Percentiles rank a stretch among this genome's conserved stretches.
Evolutionary conservation across 2,888 invertebrate species (phyloP).

Genomic region (Eupithecia vulgata): DNA sequence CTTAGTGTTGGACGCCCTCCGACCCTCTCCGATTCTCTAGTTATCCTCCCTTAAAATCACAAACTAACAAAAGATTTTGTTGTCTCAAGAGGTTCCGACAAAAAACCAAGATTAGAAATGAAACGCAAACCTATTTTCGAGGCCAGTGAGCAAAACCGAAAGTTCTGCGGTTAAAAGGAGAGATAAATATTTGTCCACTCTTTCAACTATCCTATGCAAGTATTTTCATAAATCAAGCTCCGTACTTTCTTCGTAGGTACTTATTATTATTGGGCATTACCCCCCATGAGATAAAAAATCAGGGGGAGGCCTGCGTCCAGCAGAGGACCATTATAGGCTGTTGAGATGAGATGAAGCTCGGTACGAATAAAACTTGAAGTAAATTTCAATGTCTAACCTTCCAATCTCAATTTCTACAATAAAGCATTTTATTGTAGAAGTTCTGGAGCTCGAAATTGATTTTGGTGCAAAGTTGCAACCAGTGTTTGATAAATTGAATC

Average conservation of each 20-base stretch:
- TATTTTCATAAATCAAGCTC: not conserved
- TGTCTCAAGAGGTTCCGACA: not conserved
- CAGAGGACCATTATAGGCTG: too few relatives aligned
- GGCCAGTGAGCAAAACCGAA: not conserved
- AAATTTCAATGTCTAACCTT: not conserved
- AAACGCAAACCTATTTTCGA: not conserved
- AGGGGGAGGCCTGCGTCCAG: too few relatives aligned
- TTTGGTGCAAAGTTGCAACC: constrained; percentile 12
- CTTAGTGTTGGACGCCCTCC: too few relatives aligned
- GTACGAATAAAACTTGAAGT: not conserved
- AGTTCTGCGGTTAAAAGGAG: not conserved
- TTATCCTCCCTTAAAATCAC: too few relatives aligned
- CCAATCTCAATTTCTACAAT: not conserved
- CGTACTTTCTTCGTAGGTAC: too few relatives aligned
- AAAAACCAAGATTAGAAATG: not conserved
- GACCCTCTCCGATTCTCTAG: too few relatives aligned
- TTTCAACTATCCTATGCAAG: not conserved
- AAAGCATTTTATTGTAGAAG: not conserved
- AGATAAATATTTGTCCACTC: constrained; percentile 1
- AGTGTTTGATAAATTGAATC: constrained; percentile 4
- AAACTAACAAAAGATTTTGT: not conserved
- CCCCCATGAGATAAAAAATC: too few relatives aligned
- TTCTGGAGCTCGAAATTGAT: constrained; percentile 5
- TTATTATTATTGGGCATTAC: too few relatives aligned
- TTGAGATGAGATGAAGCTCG: too few relatives aligned